Percentiles rank a stretch among this genome's conserved stretches.
Conservation (phyloP, 2,797 vertebrate species). For the Delichon dasypus region DNA sequence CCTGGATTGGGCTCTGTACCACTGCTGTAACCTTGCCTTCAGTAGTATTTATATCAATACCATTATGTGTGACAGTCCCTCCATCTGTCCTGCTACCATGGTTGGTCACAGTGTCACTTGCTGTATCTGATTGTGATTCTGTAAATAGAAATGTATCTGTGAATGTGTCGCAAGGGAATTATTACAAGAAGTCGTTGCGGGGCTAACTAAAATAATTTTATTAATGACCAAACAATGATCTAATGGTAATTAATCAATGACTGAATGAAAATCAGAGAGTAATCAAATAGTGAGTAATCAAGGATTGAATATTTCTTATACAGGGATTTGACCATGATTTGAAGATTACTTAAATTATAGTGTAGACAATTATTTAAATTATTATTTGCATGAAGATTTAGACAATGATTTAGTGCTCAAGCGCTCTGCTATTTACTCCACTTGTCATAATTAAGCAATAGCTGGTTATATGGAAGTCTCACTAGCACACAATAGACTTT, state of each 20-base stretch:
- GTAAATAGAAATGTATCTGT: neutral
- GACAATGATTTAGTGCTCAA: neutral
- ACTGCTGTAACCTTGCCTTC: neutral
- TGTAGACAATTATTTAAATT: neutral
- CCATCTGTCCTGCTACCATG: neutral
- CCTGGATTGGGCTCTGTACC: neutral
- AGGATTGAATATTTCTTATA: neutral
- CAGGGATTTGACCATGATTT: neutral
- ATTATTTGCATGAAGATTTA: neutral
- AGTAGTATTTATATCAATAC: neutral
- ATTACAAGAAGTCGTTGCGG: neutral
- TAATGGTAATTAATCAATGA: neutral
- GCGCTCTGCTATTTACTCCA: neutral
- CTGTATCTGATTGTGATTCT: neutral
- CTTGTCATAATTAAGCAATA: neutral
- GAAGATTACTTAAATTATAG: neutral
- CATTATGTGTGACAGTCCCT: neutral
- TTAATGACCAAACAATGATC: neutral
- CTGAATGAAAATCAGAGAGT: neutral
- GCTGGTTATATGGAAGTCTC: neutral
- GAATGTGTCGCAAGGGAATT: neutral
- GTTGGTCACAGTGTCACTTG: neutral
- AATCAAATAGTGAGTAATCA: neutral
- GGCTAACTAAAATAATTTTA: neutral
- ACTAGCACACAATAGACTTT: neutral